phyloP scores from a whole-genome alignment of 2,888 invertebrate species.

The Caenorhabditis zanzibari region DNA sequence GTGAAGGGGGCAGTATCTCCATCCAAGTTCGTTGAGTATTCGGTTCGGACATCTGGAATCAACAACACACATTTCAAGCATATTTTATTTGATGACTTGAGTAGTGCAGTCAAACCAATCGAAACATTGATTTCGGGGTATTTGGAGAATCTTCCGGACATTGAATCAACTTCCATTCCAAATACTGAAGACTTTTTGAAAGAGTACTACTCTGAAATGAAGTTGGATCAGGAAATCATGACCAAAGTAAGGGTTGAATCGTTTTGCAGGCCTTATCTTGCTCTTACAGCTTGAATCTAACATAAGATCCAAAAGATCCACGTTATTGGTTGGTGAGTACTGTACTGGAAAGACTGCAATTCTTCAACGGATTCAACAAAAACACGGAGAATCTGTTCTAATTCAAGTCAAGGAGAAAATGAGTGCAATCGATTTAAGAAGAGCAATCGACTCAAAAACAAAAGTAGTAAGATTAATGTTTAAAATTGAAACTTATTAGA shows the following conservation, averaged over 20 bases:
- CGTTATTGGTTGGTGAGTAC: slow-evolving; percentile 51
- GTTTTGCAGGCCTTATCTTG: not conserved
- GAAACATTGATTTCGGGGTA: slow-evolving; percentile 8
- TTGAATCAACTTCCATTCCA: slow-evolving; percentile 9
- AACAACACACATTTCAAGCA: slow-evolving; percentile 70
- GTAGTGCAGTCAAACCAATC: slow-evolving; percentile 46
- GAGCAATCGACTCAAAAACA: slow-evolving; percentile 40
- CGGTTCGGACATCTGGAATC: slow-evolving; percentile 67
- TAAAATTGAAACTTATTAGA: not conserved
- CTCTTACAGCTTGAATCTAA: slow-evolving; percentile 29
- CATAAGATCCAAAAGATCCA: slow-evolving; percentile 27
- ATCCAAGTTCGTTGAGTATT: slow-evolving; percentile 59
- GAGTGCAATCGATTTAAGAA: slow-evolving; percentile 42
- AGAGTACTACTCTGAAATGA: slow-evolving; percentile 24
- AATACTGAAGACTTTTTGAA: slow-evolving; percentile 9
- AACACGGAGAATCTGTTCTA: slow-evolving; percentile 21
- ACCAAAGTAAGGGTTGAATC: slow-evolving; percentile 2
- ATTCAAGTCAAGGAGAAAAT: slow-evolving; percentile 38
- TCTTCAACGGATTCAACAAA: slow-evolving; percentile 29
- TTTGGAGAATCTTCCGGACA: slow-evolving; percentile 35
- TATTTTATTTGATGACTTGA: slow-evolving; percentile 62
- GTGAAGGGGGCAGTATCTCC: slow-evolving; percentile 54
- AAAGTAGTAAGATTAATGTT: slow-evolving; percentile 45
- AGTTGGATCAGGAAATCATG: slow-evolving; percentile 18
- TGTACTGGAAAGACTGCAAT: slow-evolving; percentile 56